Evolutionary conservation across 2,113 vertebrate species (phyloP), one percentile per base, ranked within the genome.

Genomic region (Lepus europaeus): DNA sequence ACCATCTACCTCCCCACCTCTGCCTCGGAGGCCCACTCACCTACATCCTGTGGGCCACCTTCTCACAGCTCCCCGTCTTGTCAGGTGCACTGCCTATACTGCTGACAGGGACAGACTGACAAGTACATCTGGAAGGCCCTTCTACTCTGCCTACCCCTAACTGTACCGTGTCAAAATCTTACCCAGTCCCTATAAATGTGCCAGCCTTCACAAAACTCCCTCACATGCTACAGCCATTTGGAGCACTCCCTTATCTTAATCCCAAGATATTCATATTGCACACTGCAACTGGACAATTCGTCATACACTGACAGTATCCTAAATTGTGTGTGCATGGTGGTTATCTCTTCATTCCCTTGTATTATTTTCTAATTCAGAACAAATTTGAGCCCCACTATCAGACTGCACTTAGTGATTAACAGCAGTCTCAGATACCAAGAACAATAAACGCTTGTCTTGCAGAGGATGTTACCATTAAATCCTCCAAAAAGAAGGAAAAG

Each of bases 391-490:
- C 36, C 45, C 27, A 45, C 3, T 29, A 33, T 66, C 51, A 27
- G 20, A 59, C 45, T n/a, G 19, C 9, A 16, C 33, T 77, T 31
- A 68, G 6, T 53, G 56, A 80, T 33, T 86, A 59, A n/a, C 14
- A 69, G 61, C 16, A 76, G 72, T 23, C 20, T 56, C 12, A 4
- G 53, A 4, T 36, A 74, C 51, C 33, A 29, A 63, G 36, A 95
- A 87, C 12, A 82, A 72, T 49, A 53, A 87, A 77, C 22, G 91
- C 20, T 13, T 73, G 22, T 87, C 78, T 63, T 68, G 80, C 70
- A 82, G 78, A 89, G 93, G 93, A 79, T 36, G 19, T 61, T 3
- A 36, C 33, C n/a, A 20, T 76, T 59, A 89, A 95, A 56, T 82
- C 61, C 70, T 88, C 87, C 82, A 51, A 78, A 73, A 84, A 45